These are phyloP conservation scores for Drosophila nebulosa DNA, from an alignment of 1,140 invertebrate genomes.

Conservation along the genomic window DNA sequence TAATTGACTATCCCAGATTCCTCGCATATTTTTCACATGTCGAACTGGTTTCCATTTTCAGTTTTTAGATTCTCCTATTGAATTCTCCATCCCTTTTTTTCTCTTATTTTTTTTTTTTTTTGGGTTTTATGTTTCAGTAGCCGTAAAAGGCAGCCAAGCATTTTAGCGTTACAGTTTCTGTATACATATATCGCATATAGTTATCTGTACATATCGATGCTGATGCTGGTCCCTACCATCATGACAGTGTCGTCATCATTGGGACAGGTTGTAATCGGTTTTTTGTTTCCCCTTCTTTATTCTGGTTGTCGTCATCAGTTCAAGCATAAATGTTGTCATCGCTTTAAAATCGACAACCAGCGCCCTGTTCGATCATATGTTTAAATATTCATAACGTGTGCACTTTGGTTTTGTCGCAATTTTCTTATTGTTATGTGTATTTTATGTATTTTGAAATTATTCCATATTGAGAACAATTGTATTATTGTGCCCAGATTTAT, in stretches of 20 bases:
- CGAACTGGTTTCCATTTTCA: constrained; percentile 17
- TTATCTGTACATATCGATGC: constrained; percentile 72
- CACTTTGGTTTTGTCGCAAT: constrained; percentile 67
- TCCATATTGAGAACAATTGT: background rate
- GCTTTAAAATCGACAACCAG: constrained; percentile 66
- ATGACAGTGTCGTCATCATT: constrained; percentile 42
- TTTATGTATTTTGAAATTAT: constrained; percentile 3
- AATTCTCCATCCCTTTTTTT: background rate
- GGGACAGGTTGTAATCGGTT: constrained; percentile 38
- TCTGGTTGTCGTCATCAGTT: constrained; percentile 67
- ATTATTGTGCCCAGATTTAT: background rate
- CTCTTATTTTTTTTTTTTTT: constrained; percentile 21
- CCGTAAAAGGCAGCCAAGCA: constrained; percentile 74
- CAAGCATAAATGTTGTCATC: constrained; percentile 62
- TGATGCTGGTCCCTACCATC: constrained; percentile 24
- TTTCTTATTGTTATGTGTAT: constrained; percentile 58
- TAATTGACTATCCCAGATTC: constrained; percentile 4
- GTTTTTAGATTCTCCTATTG: constrained; percentile 15
- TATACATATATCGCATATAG: background rate
- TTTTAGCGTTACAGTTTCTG: constrained; percentile 73
- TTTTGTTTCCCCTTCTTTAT: constrained; percentile 7
- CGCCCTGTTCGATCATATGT: constrained; percentile 34
- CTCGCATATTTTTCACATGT: background rate
- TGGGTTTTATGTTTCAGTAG: constrained; percentile 46
- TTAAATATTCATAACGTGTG: constrained; percentile 78